A percentile compares a stretch with the other conserved stretches of the same genome.
phyloP scores from a whole-genome alignment of 2,113 vertebrate species.

The Trichechus manatus region DNA sequence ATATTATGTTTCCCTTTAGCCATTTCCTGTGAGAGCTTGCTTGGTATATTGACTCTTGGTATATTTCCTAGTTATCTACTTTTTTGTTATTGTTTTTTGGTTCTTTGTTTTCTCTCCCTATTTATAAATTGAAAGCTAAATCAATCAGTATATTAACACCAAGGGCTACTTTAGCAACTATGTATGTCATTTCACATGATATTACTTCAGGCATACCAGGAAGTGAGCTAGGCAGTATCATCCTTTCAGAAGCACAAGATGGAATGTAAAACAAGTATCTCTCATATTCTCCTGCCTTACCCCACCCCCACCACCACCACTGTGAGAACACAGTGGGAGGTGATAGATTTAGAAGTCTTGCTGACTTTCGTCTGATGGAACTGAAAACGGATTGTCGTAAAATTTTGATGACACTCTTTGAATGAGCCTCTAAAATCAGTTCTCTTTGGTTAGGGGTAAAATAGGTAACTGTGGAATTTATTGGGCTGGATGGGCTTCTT shows the following conservation, averaged over 20 bases:
- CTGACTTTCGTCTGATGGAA: neutral
- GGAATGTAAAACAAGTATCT: neutral
- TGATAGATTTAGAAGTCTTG: slow-evolving; percentile 41
- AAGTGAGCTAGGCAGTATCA: neutral
- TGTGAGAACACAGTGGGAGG: neutral
- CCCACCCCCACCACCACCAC: too few relatives aligned
- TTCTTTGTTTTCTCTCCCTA: neutral
- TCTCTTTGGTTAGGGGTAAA: neutral
- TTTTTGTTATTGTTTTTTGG: neutral
- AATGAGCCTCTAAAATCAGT: neutral
- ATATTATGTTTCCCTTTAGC: neutral
- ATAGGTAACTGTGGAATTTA: neutral
- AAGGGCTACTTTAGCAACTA: neutral
- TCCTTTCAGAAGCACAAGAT: too few relatives aligned
- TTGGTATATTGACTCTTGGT: neutral
- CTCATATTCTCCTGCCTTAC: neutral
- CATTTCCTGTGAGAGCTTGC: neutral
- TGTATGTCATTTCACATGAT: neutral
- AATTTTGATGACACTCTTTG: neutral
- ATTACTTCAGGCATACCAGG: neutral
- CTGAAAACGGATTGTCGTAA: neutral
- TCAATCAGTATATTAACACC: neutral
- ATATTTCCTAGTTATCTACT: neutral
- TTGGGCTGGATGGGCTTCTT: too few relatives aligned
- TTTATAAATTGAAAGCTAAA: neutral